Evolutionary conservation across 1,140 invertebrate genomes (phyloP).

Genomic region (Drosophila carrolli): DNA sequence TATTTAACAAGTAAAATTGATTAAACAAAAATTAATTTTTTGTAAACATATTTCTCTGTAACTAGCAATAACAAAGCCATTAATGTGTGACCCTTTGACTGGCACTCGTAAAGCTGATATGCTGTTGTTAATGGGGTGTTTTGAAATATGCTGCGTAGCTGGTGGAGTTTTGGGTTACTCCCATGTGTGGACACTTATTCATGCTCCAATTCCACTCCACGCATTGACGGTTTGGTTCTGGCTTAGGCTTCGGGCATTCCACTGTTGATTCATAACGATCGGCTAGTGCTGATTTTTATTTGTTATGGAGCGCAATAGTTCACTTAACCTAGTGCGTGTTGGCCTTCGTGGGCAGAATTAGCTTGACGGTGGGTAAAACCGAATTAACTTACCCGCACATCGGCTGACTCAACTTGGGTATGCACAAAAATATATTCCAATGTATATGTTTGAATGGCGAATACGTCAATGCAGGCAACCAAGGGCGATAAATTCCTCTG

Average conservation of each 20-base stretch:
- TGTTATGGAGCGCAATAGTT: constrained; percentile 46
- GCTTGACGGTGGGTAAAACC: constrained; percentile 62
- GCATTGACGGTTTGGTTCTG: constrained; percentile 35
- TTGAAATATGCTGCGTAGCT: constrained; percentile 17
- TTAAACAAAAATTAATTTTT: too few relatives aligned
- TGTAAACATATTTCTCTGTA: neutral
- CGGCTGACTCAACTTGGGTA: constrained; percentile 39
- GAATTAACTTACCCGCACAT: constrained; percentile 13
- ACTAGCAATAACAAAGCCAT: neutral
- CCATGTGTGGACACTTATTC: constrained; percentile 60
- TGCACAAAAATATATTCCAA: constrained; percentile 8
- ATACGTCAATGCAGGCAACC: constrained; percentile 40
- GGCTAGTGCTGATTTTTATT: constrained; percentile 24
- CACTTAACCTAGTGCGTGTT: constrained; percentile 61
- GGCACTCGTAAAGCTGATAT: neutral
- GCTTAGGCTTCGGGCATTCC: constrained; percentile 22
- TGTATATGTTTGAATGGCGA: neutral
- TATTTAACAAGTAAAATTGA: too few relatives aligned
- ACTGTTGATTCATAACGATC: constrained; percentile 61
- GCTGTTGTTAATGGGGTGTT: constrained; percentile 10
- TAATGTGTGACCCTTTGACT: neutral
- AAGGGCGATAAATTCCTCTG: constrained; percentile 60
- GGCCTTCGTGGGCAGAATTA: constrained; percentile 62
- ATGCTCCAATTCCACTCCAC: constrained; percentile 60
- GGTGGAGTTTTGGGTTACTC: neutral